A percentile compares a stretch with the other conserved stretches of the same genome.
Conservation (phyloP, 2,113 vertebrate species). For the Ceyx cyanopectus region DNA sequence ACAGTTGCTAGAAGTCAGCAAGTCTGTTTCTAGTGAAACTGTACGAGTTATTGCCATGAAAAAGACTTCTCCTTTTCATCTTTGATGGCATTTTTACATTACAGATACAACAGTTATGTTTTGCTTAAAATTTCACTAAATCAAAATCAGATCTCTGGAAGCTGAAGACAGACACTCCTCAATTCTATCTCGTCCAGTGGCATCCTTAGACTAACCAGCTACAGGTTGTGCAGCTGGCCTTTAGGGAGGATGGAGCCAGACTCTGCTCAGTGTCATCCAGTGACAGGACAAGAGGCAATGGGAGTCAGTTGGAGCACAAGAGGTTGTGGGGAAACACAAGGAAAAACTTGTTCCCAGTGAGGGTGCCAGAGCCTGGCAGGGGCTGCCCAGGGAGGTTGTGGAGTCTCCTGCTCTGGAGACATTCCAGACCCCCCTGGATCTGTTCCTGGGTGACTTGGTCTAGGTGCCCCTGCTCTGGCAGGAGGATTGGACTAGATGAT, state of each 20-base stretch:
- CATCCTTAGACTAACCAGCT: neutral
- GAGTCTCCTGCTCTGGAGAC: too few relatives aligned
- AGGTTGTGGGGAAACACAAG: too few relatives aligned
- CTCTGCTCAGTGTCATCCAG: too few relatives aligned
- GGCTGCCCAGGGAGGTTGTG: too few relatives aligned
- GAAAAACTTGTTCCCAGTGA: too few relatives aligned
- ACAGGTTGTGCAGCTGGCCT: neutral
- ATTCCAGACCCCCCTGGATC: too few relatives aligned
- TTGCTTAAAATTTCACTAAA: neutral
- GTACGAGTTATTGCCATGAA: neutral
- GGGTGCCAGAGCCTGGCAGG: too few relatives aligned
- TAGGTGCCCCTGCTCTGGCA: too few relatives aligned
- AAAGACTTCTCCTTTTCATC: neutral
- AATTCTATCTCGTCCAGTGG: neutral
- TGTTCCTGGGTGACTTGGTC: too few relatives aligned
- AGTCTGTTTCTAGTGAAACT: conserved; percentile 15
- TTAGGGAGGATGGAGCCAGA: neutral
- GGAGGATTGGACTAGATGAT: too few relatives aligned
- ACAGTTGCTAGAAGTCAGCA: conserved; percentile 28
- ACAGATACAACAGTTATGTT: neutral
- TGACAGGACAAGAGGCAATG: too few relatives aligned
- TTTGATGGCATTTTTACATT: neutral
- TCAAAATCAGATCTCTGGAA: neutral
- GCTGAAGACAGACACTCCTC: neutral
- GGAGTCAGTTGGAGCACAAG: too few relatives aligned